Percentiles rank a stretch among this genome's conserved stretches.
Evolutionary conservation across 2,888 invertebrate genomes (phyloP).

Genomic region (Hypena proboscidalis): DNA sequence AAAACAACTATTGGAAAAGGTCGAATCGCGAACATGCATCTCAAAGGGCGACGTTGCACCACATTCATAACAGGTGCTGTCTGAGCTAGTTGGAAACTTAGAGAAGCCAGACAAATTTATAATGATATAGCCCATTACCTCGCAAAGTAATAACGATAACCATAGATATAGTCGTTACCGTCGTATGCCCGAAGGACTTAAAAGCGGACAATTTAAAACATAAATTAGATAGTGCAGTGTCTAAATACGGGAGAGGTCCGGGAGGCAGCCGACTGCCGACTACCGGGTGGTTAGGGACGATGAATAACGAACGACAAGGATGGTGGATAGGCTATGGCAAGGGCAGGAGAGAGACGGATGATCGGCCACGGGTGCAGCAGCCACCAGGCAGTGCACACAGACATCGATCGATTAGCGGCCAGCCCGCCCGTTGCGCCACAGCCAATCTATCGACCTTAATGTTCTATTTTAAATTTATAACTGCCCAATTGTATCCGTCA

Average conservation of each 20-base stretch:
- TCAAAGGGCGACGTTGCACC: conserved; percentile 61
- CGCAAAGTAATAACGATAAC: conserved; percentile 70
- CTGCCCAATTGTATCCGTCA: conserved; percentile 61
- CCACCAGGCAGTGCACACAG: conserved; percentile 75
- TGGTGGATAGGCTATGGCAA: conserved; percentile 60
- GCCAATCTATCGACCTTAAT: conserved; percentile 77
- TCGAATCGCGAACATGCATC: too few species aligned
- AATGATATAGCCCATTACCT: conserved; percentile 76
- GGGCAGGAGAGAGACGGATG: conserved; percentile 68
- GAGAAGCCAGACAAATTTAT: conserved; percentile 74
- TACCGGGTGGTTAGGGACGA: conserved; percentile 81
- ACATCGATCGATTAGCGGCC: conserved; percentile 81
- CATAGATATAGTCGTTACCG: conserved; percentile 70
- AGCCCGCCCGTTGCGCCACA: conserved; percentile 63
- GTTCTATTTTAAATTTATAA: conserved; percentile 68
- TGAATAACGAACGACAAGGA: conserved; percentile 79
- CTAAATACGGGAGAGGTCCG: conserved; percentile 81
- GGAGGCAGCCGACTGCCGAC: conserved; percentile 74
- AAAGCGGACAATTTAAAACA: conserved; percentile 79
- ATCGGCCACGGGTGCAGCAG: conserved; percentile 67
- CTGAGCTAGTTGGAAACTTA: conserved; percentile 42
- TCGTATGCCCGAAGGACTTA: conserved; percentile 62
- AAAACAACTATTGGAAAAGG: conserved; percentile 54
- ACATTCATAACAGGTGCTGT: conserved; percentile 62
- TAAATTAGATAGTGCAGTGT: conserved; percentile 83